A percentile compares a stretch with the other conserved stretches of the same genome.
phyloP scores from a whole-genome alignment of 2,888 invertebrate genomes.

The Caenorhabditis sp. region DNA sequence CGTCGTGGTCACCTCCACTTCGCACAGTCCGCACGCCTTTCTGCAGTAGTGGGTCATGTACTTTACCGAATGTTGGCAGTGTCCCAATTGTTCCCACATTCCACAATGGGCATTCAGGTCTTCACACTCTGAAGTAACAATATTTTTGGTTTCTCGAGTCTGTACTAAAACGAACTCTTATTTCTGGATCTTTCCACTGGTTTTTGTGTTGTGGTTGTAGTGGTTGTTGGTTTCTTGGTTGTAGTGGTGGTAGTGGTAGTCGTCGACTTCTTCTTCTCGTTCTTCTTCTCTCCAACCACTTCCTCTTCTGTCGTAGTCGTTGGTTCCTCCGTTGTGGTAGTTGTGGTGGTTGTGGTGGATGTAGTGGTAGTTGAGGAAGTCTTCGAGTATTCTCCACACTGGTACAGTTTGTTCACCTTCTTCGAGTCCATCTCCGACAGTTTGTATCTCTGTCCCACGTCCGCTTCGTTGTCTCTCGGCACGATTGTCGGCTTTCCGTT shows the following conservation, averaged over 20 bases:
- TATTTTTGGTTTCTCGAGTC: background rate
- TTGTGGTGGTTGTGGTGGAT: constrained; percentile 56
- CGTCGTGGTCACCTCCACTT: constrained; percentile 48
- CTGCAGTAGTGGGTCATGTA: constrained; percentile 79
- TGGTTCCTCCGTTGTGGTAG: constrained; percentile 23
- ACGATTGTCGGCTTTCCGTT: constrained; percentile 81
- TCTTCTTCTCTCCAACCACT: constrained; percentile 14
- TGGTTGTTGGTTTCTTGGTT: constrained; percentile 40
- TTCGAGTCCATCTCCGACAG: constrained; percentile 74
- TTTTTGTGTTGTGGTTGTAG: constrained; percentile 36
- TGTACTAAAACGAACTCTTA: constrained; percentile 51
- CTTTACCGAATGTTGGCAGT: constrained; percentile 78
- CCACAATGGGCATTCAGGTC: constrained; percentile 79
- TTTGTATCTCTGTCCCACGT: constrained; percentile 78
- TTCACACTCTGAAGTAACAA: constrained; percentile 76
- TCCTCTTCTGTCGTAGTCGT: constrained; percentile 28
- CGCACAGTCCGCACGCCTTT: constrained; percentile 64
- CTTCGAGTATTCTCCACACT: constrained; percentile 75
- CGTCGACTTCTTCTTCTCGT: constrained; percentile 24
- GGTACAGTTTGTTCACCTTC: constrained; percentile 79
- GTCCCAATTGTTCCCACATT: constrained; percentile 79
- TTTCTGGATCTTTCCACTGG: constrained; percentile 52
- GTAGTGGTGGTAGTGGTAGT: constrained; percentile 53
- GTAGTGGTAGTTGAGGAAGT: constrained; percentile 60
- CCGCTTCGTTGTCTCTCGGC: constrained; percentile 78